A percentile compares a stretch with the other conserved stretches of the same genome.
Conservation (phyloP, 2,888 invertebrate species). For the Auanema freiburgensis region DNA sequence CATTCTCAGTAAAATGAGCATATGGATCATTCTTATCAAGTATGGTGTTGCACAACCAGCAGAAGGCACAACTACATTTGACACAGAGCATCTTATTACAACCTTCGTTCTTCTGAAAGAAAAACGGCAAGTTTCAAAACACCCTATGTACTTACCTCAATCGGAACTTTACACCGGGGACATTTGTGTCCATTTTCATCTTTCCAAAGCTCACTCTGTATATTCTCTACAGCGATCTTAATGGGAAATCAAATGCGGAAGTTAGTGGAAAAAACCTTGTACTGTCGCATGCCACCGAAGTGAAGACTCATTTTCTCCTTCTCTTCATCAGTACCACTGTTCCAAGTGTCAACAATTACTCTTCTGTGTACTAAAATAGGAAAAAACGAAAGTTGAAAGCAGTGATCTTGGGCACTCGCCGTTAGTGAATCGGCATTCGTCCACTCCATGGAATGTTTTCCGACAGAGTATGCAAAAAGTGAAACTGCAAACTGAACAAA, state of each 20-base stretch:
- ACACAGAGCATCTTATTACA: slow-evolving; percentile 76
- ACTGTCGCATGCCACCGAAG: slow-evolving; percentile 4
- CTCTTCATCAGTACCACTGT: background rate
- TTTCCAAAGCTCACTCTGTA: no score
- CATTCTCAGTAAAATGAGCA: slow-evolving; percentile 67
- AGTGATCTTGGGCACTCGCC: background rate
- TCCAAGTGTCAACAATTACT: background rate
- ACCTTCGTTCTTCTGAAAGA: slow-evolving; percentile 72
- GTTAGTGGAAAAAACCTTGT: background rate
- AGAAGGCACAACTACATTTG: slow-evolving; percentile 72
- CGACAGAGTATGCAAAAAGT: no score
- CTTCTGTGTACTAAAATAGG: background rate
- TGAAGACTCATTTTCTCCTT: background rate
- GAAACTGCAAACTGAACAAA: no score
- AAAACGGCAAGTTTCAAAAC: no score
- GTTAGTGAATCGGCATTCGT: no score
- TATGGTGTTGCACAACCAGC: slow-evolving; percentile 71
- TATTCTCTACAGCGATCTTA: no score
- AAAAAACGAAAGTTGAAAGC: background rate
- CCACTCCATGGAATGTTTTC: no score
- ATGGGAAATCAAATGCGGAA: no score
- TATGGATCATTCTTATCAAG: slow-evolving; percentile 70
- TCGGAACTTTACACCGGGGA: no score
- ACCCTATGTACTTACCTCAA: no score
- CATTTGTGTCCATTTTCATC: no score